phyloP scores from a whole-genome alignment of 2,113 vertebrate species.

The Notechis scutatus region DNA sequence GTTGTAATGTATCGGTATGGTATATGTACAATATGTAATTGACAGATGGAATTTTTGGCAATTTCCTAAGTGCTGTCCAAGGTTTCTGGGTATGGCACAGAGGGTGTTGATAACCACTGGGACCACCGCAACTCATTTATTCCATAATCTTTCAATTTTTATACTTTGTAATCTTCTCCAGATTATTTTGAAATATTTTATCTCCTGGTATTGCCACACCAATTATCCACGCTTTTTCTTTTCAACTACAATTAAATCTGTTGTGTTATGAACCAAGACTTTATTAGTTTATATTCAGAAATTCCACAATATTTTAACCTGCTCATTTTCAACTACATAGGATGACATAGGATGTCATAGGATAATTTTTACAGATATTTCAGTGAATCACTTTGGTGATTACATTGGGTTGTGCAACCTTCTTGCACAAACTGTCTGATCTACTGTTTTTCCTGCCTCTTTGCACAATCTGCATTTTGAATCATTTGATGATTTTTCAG shows the following conservation, averaged over 20 bases:
- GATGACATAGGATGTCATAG: neutral
- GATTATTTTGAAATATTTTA: neutral
- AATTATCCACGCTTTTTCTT: neutral
- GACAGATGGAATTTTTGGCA: neutral
- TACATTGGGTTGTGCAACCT: neutral
- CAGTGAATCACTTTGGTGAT: neutral
- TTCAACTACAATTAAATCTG: neutral
- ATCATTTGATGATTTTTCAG: neutral
- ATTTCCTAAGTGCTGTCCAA: neutral
- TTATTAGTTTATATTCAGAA: neutral
- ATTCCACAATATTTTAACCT: neutral
- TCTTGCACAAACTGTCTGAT: neutral
- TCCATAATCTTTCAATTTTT: neutral
- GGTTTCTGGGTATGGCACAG: neutral
- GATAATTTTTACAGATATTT: neutral
- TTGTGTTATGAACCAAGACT: neutral
- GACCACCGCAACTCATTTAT: neutral
- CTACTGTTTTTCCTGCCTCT: neutral
- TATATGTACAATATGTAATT: neutral
- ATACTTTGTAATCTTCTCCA: neutral
- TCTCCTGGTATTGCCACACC: neutral
- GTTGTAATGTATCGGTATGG: neutral
- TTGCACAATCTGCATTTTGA: neutral
- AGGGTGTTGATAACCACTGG: neutral
- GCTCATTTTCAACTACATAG: neutral